Base-by-base conservation (phyloP, 2,888 invertebrate genomes). In the Thereva unica region DNA sequence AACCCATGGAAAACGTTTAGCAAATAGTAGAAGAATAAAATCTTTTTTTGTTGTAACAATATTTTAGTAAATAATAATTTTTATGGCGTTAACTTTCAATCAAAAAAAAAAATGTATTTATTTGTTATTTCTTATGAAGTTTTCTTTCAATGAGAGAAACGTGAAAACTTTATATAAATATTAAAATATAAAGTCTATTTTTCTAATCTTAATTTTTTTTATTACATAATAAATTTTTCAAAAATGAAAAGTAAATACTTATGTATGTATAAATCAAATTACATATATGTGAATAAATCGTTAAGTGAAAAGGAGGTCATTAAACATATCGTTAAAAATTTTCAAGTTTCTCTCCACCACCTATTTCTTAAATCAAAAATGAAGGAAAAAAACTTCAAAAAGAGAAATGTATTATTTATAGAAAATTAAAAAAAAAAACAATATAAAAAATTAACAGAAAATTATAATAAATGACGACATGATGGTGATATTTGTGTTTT, bases 241-340 rank as follows among this genome's bases (percentile, higher is more conserved):
- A 40, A 54, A 38, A 54, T 8, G 54, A 40, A 23, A 23, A 52
- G 9, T 37, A 52, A 52, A 23, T 23, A 23, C 23, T 23, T 23
- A 23, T 23, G 23, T 23, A 23, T 23, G 23, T 23, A 23, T 23
- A 23, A 23, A 23, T 23, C 23, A 23, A 23, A 23, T 23, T 23
- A 23, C 23, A 23, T 23, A 23, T 23, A 23, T 23, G 23, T 23
- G 23, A 23, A 23, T 23, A 23, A 23, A 23, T 23, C 23, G 23
- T 23, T 23, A 23, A 23, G 35, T 4, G 23, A 9, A 38, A 37
- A 38, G 59, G 34, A 49, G 47, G 49, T 47, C 47, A 59, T 47
- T 59, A 63, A 63, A 63, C 63, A 63, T 63, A 63, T 63, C 63
- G 63, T 50, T 63, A 41, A 37, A 63, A 47, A 59, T 59, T 59